Percentiles rank a stretch among this genome's conserved stretches.
phyloP scores from a whole-genome alignment of 2,888 invertebrate genomes.

The Idaea dimidiata region DNA sequence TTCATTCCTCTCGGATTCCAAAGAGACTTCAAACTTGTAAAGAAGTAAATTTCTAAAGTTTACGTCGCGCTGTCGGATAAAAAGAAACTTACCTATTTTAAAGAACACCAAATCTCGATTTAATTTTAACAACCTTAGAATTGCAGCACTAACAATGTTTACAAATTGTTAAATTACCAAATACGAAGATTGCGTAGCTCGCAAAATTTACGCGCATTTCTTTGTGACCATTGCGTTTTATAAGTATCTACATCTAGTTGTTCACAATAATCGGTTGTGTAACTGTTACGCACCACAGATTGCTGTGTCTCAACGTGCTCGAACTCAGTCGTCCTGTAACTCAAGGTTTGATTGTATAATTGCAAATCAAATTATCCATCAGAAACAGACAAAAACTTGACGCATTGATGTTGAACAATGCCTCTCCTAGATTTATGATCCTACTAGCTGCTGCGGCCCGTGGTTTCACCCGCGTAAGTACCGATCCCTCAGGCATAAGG shows the following conservation, averaged over 20 bases:
- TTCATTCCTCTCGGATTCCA: no score
- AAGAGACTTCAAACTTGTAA: no score
- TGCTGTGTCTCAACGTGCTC: slow-evolving; percentile 17
- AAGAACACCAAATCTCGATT: no score
- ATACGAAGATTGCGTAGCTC: slow-evolving; percentile 35
- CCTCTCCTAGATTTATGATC: no score
- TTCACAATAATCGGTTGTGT: slow-evolving; percentile 8
- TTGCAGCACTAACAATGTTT: slow-evolving; percentile 5
- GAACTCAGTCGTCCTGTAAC: slow-evolving; percentile 12
- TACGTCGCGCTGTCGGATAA: no score
- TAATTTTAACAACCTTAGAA: slow-evolving; percentile 12
- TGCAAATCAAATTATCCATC: background rate
- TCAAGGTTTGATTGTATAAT: background rate
- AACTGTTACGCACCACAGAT: slow-evolving; percentile 14
- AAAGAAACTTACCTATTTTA: no score
- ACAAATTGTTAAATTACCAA: slow-evolving; percentile 7
- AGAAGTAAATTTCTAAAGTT: no score
- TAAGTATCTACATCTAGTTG: slow-evolving; percentile 11
- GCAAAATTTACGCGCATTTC: slow-evolving; percentile 34
- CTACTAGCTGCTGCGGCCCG: no score
- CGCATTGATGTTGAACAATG: no score
- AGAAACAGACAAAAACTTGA: no score
- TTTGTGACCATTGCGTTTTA: slow-evolving; percentile 35
- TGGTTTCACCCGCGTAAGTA: no score
- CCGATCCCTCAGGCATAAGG: no score